These are phyloP conservation scores for Lepidochrysops patricia DNA, from an alignment of 2,888 invertebrate genomes.

Conservation along the genomic window DNA sequence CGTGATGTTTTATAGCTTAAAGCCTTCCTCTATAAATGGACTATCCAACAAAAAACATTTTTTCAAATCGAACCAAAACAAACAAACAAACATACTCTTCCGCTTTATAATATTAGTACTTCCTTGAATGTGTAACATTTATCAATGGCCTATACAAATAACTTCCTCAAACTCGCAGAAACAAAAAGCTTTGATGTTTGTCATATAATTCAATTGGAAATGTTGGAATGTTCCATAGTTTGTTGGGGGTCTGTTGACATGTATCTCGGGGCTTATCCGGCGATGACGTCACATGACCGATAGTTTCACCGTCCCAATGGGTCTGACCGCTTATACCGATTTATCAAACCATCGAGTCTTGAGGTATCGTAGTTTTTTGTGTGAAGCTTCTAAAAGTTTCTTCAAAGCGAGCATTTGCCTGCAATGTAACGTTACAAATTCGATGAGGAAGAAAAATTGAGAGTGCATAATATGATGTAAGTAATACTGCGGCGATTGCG, in stretches of 20 bases:
- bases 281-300: constrained; percentile 14
- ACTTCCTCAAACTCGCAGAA: neutral
- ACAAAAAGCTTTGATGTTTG: constrained; percentile 5
- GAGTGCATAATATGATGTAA: too few species aligned
- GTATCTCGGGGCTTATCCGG: constrained; percentile 6
- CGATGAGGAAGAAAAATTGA: too few species aligned
- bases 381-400: neutral
- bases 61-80: too few species aligned
- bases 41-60: too few species aligned
- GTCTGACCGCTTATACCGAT: constrained; percentile 7
- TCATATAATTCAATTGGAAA: constrained; percentile 4
- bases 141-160: neutral
- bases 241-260: constrained; percentile 7
- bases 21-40: too few species aligned
- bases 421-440: too few species aligned
- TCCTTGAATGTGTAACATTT: neutral
- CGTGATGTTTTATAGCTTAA: too few species aligned
- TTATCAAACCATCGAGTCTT: constrained; percentile 11
- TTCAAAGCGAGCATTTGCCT: too few species aligned
- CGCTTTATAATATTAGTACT: neutral
- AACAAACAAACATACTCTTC: too few species aligned
- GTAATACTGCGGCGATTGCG: too few species aligned
- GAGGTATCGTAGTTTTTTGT: neutral
- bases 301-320: constrained; percentile 9
- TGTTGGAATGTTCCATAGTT: neutral